Evolutionary conservation across 2,797 vertebrate species (phyloP).

Genomic region (Remorina albescens): DNA sequence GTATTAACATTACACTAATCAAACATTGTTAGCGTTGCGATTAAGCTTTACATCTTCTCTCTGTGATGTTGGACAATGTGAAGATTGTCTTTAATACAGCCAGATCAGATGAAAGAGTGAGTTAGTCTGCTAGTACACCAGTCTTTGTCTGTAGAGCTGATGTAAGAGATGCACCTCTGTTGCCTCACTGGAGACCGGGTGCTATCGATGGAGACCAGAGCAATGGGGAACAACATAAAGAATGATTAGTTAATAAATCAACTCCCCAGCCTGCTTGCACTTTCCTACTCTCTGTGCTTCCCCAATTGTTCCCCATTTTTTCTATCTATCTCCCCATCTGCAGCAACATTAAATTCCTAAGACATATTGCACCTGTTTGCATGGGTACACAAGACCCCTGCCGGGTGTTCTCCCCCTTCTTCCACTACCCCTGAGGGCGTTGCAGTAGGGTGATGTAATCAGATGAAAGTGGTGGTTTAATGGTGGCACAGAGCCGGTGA

Average conservation of each 20-base stretch:
- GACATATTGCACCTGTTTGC: constrained; percentile 86
- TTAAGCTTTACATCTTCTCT: constrained; percentile 66
- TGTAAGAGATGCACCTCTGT: constrained; percentile 81
- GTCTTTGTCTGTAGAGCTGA: constrained; percentile 75
- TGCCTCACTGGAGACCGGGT: constrained; percentile 78
- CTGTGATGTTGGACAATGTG: constrained; percentile 73
- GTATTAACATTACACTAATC: constrained; percentile 73
- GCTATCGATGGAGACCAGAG: constrained; percentile 81
- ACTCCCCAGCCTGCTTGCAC: constrained; percentile 69
- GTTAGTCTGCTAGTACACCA: constrained; percentile 54
- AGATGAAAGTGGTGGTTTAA: constrained; percentile 84
- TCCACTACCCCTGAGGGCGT: constrained; percentile 75
- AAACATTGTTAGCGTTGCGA: constrained; percentile 64
- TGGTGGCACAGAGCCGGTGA: constrained; percentile 69
- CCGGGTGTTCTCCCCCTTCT: constrained; percentile 76
- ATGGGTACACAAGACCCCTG: constrained; percentile 82
- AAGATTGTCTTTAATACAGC: constrained; percentile 64
- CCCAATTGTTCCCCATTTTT: constrained; percentile 46
- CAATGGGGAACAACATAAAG: constrained; percentile 79
- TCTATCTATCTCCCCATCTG: constrained; percentile 48
- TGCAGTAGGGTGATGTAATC: constrained; percentile 87
- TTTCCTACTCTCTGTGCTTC: constrained; percentile 58
- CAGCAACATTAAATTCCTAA: constrained; percentile 74
- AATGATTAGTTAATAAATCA: constrained; percentile 87
- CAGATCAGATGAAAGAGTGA: constrained; percentile 73